These are phyloP conservation scores for Ceratosolen fusciceps DNA, from an alignment of 1,140 invertebrate species.

Conservation along the genomic window DNA sequence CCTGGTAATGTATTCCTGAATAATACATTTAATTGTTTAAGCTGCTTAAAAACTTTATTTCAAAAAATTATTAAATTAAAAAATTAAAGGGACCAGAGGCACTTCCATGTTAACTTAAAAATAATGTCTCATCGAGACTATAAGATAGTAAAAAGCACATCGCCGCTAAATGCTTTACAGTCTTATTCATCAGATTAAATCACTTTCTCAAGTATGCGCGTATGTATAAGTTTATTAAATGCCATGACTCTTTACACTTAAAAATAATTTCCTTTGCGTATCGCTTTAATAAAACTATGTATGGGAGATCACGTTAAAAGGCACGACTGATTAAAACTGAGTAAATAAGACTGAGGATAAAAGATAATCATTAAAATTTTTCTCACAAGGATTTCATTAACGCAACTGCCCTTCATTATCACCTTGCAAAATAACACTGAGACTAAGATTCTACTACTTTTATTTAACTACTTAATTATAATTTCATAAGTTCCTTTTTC, in stretches of 20 bases:
- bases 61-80: slow-evolving; percentile 45
- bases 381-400: slow-evolving; percentile 31
- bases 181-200: slow-evolving; percentile 55
- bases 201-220: slow-evolving; percentile 50
- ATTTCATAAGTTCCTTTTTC: slow-evolving; percentile 43
- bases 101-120: slow-evolving; percentile 58
- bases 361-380: slow-evolving; percentile 60
- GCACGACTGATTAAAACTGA: slow-evolving; percentile 65
- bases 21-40: slow-evolving; percentile 26
- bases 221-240: slow-evolving; percentile 46
- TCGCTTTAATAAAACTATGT: slow-evolving; percentile 58
- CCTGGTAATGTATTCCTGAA: slow-evolving; percentile 23
- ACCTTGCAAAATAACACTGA: slow-evolving; percentile 34
- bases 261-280: slow-evolving; percentile 59
- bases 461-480: slow-evolving; percentile 34
- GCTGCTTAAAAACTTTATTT: slow-evolving; percentile 43
- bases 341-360: slow-evolving; percentile 59
- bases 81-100: slow-evolving; percentile 57
- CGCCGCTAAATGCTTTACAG: slow-evolving; percentile 51
- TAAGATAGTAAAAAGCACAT: slow-evolving; percentile 55
- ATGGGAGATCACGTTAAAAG: slow-evolving; percentile 63
- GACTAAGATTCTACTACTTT: slow-evolving; percentile 28
- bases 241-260: slow-evolving; percentile 51
- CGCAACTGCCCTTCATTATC: neutral
- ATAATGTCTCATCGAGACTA: slow-evolving; percentile 51